phyloP scores from a whole-genome alignment of 1,140 invertebrate species.

The Tigriopus japonicus region DNA sequence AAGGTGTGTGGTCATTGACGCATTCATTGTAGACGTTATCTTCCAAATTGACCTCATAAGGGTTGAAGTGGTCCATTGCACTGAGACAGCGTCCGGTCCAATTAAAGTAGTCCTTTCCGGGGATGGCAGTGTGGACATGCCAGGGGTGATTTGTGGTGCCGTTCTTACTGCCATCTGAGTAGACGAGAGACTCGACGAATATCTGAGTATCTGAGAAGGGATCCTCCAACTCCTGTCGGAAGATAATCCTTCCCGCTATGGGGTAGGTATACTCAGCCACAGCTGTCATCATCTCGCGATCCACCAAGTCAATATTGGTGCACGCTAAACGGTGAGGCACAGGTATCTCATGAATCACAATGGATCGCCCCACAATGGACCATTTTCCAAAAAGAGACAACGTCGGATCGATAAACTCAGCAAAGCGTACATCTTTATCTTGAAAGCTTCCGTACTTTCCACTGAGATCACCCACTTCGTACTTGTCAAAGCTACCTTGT shows the following conservation, averaged over 20 bases:
- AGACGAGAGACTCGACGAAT: constrained; percentile 44
- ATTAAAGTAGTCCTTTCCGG: constrained; percentile 72
- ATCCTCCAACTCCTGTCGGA: constrained; percentile 57
- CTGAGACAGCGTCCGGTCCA: constrained; percentile 67
- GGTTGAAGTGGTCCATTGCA: constrained; percentile 57
- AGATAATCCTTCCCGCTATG: constrained; percentile 60
- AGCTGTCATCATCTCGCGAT: constrained; percentile 23
- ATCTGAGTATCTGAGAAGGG: constrained; percentile 56
- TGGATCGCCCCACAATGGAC: constrained; percentile 56
- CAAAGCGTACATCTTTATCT: constrained; percentile 19
- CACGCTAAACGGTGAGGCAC: constrained; percentile 29
- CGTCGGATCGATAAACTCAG: constrained; percentile 50
- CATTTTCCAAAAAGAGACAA: constrained; percentile 59
- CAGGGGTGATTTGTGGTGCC: constrained; percentile 50
- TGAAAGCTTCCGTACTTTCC: constrained; percentile 46
- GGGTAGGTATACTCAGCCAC: constrained; percentile 46
- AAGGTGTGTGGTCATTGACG: constrained; percentile 22
- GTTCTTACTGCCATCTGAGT: constrained; percentile 65
- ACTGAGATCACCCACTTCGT: constrained; percentile 66
- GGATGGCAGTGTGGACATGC: constrained; percentile 37
- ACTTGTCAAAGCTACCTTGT: constrained; percentile 63
- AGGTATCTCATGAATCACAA: constrained; percentile 45
- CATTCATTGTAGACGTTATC: constrained; percentile 25
- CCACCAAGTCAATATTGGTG: constrained; percentile 28
- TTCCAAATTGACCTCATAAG: constrained; percentile 38